These are phyloP conservation scores for Ranitomeya imitator DNA, from an alignment of 2,113 vertebrate genomes.

Conservation along the genomic window DNA sequence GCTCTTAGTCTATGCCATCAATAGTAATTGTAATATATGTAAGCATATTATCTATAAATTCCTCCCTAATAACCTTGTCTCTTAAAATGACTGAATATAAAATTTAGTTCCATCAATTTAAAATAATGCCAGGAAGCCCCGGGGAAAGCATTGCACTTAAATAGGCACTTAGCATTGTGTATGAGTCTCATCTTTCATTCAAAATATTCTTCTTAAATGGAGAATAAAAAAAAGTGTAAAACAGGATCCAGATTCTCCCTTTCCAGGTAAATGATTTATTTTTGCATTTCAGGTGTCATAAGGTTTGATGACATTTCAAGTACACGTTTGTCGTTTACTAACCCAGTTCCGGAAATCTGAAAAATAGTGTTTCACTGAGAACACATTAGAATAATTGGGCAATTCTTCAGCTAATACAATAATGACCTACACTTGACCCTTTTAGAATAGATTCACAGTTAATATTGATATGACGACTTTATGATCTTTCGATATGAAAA, in stretches of 20 bases:
- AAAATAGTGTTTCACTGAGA: constrained; percentile 28
- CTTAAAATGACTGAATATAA: constrained; percentile 45
- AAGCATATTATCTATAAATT: constrained; percentile 37
- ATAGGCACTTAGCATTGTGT: constrained; percentile 36
- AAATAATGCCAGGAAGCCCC: constrained; percentile 49
- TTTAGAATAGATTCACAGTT: constrained; percentile 44
- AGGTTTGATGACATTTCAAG: constrained; percentile 51
- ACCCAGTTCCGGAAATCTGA: constrained; percentile 25
- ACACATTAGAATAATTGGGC: constrained; percentile 49
- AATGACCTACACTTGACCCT: constrained; percentile 53
- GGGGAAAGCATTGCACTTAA: constrained; percentile 46
- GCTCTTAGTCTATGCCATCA: background rate
- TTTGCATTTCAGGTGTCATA: constrained; percentile 43
- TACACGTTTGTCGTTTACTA: constrained; percentile 46
- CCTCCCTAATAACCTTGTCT: constrained; percentile 7
- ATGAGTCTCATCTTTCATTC: constrained; percentile 45
- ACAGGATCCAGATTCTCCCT: constrained; percentile 29
- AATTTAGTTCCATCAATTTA: constrained; percentile 42
- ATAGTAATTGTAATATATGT: constrained; percentile 28
- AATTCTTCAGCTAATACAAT: constrained; percentile 53
- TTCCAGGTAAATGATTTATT: constrained; percentile 50
- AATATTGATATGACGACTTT: constrained; percentile 51
- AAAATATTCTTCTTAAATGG: constrained; percentile 47
- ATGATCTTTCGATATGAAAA: constrained; percentile 10
- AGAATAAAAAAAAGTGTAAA: constrained; percentile 36